Conservation (phyloP, 2,797 vertebrate species). For the Peromyscus eremicus region DNA sequence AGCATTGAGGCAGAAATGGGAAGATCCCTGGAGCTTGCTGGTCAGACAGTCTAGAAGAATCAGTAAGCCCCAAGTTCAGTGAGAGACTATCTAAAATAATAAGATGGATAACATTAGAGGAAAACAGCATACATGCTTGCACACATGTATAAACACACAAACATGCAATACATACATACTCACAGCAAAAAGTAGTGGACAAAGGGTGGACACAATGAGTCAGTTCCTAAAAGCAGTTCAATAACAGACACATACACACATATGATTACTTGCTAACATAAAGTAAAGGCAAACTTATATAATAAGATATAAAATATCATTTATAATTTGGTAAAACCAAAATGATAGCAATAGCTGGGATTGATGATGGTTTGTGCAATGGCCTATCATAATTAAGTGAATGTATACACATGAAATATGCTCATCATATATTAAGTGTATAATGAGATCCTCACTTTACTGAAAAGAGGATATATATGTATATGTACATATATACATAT, state of each 20-base stretch:
- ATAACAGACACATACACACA: not conserved
- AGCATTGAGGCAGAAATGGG: not conserved
- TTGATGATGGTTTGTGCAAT: not conserved
- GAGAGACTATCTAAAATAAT: not conserved
- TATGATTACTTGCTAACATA: conserved; percentile 26
- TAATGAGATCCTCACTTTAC: not conserved
- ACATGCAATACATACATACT: not conserved
- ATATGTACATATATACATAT: not conserved
- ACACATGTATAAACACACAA: not conserved
- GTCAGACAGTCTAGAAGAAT: not conserved
- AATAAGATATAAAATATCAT: not conserved
- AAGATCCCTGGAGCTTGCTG: not conserved
- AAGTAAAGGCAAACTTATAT: conserved; percentile 13
- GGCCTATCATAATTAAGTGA: not conserved
- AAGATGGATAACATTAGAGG: not conserved
- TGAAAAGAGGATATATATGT: not conserved
- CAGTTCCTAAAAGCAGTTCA: not conserved
- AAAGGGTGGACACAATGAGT: not conserved
- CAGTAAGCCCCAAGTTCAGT: not conserved
- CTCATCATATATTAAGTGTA: not conserved
- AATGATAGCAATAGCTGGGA: not conserved
- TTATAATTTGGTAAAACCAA: not conserved
- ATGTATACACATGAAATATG: not conserved
- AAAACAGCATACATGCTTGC: not conserved
- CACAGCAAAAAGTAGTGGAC: not conserved